A percentile compares a stretch with the other conserved stretches of the same genome.
These are phyloP conservation scores for Drosophila gunungcola DNA, from an alignment of 1,140 invertebrate species.

Conservation along the genomic window DNA sequence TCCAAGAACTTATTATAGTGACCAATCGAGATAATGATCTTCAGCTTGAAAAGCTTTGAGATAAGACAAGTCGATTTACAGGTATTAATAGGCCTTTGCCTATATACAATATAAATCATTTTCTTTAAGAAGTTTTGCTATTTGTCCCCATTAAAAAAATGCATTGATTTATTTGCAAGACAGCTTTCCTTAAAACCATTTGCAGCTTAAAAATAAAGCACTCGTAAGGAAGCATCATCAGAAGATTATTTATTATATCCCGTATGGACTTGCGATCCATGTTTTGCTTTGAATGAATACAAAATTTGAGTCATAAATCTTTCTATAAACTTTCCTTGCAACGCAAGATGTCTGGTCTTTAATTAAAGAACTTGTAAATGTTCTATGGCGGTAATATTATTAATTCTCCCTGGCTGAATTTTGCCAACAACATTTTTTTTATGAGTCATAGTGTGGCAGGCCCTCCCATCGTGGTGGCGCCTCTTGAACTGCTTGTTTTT, in stretches of 20 bases:
- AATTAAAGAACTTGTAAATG: background rate
- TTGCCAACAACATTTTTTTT: background rate
- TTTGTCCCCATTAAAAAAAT: background rate
- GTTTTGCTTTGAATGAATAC: constrained; percentile 6
- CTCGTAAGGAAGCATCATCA: background rate
- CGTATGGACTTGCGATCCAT: background rate
- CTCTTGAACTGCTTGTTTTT: constrained; percentile 12
- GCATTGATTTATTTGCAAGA: background rate
- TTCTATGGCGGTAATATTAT: constrained; percentile 1
- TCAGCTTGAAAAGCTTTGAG: background rate
- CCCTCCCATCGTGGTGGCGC: constrained; percentile 14
- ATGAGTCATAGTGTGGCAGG: constrained; percentile 23
- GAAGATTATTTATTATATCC: constrained; percentile 9
- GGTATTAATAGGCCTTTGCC: no score
- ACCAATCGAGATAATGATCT: background rate
- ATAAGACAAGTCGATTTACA: background rate
- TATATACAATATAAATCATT: no score
- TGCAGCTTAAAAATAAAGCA: background rate
- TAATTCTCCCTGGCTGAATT: background rate
- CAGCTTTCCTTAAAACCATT: background rate
- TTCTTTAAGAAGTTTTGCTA: no score
- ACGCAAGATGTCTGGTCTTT: background rate
- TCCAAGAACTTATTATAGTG: background rate
- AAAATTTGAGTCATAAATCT: constrained; percentile 7
- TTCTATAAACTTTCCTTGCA: background rate